Conservation (phyloP, 2,888 invertebrate genomes). For the Strigamia transsilvanica region DNA sequence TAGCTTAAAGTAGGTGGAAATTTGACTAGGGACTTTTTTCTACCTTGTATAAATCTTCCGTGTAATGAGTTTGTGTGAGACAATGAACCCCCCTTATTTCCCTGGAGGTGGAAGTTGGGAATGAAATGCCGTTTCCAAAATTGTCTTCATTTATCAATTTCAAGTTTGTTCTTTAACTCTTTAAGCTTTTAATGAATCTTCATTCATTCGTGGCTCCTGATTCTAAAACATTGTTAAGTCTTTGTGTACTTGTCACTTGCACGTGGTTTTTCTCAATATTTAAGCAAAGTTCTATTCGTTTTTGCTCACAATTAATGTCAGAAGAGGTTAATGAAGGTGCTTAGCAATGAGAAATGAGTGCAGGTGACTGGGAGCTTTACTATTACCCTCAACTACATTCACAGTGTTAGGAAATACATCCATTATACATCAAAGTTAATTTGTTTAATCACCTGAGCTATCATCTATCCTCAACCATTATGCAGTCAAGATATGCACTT, state of each 20-base stretch:
- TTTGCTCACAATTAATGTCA: not conserved
- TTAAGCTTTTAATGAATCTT: constrained; percentile 7
- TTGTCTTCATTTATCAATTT: constrained; percentile 49
- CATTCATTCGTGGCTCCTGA: not conserved
- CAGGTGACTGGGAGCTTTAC: not conserved
- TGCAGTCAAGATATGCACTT: not conserved
- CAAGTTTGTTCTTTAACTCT: constrained; percentile 9
- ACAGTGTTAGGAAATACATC: not conserved
- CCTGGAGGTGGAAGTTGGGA: constrained; percentile 4
- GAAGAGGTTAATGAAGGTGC: not conserved
- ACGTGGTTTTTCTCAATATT: constrained; percentile 19
- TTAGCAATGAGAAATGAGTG: not conserved
- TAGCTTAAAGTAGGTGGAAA: not conserved
- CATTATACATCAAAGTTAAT: not conserved
- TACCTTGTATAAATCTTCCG: constrained; percentile 11
- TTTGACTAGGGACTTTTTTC: constrained; percentile 35
- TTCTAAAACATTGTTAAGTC: not conserved
- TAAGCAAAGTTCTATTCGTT: not conserved
- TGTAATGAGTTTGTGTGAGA: constrained; percentile 7
- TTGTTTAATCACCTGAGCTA: not conserved
- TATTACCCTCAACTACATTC: not conserved
- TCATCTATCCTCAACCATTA: not conserved
- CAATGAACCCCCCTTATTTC: constrained; percentile 36
- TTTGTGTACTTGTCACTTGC: constrained; percentile 36
- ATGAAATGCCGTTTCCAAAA: constrained; percentile 15